Evolutionary conservation across 2,888 invertebrate genomes (phyloP).

Genomic region (Apoda limacodes): DNA sequence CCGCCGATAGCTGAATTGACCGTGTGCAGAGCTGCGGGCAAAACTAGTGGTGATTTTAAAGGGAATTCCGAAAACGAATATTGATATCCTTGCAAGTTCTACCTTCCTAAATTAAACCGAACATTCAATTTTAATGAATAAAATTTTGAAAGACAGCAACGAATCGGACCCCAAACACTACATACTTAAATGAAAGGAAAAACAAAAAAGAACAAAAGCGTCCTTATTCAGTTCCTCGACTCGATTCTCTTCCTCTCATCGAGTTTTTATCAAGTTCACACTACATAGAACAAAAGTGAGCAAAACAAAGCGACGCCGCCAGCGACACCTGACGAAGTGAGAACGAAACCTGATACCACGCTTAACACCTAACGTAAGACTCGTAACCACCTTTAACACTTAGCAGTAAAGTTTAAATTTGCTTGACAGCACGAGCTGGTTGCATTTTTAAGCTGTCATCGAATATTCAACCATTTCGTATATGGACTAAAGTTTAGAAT

Average conservation of each 20-base stretch:
- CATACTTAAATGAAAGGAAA: slow-evolving; percentile 8
- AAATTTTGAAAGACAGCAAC: too few relatives aligned
- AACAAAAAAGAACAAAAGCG: slow-evolving; percentile 32
- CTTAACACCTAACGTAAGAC: slow-evolving; percentile 5
- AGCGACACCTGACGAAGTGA: slow-evolving; percentile 67
- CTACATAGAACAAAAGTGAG: slow-evolving; percentile 59
- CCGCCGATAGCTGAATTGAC: too few relatives aligned
- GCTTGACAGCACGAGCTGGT: slow-evolving; percentile 15
- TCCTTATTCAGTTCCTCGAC: slow-evolving; percentile 38
- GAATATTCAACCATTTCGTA: slow-evolving; percentile 23
- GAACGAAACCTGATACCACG: slow-evolving; percentile 58
- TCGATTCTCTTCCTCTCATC: slow-evolving; percentile 44
- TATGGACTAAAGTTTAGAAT: slow-evolving; percentile 28
- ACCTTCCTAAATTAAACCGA: too few relatives aligned
- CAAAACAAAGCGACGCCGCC: slow-evolving; percentile 57
- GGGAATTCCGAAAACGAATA: too few relatives aligned
- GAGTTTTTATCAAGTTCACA: slow-evolving; percentile 58
- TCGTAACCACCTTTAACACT: slow-evolving; percentile 23
- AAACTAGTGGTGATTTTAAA: too few relatives aligned
- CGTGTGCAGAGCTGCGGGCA: too few relatives aligned
- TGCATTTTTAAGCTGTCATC: slow-evolving; percentile 9
- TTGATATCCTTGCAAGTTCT: too few relatives aligned
- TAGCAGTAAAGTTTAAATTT: slow-evolving; percentile 24
- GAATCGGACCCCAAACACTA: slow-evolving; percentile 25
- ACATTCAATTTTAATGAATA: too few relatives aligned